Evolutionary conservation across 2,113 vertebrate species (phyloP).

Genomic region (Apteryx owenii): DNA sequence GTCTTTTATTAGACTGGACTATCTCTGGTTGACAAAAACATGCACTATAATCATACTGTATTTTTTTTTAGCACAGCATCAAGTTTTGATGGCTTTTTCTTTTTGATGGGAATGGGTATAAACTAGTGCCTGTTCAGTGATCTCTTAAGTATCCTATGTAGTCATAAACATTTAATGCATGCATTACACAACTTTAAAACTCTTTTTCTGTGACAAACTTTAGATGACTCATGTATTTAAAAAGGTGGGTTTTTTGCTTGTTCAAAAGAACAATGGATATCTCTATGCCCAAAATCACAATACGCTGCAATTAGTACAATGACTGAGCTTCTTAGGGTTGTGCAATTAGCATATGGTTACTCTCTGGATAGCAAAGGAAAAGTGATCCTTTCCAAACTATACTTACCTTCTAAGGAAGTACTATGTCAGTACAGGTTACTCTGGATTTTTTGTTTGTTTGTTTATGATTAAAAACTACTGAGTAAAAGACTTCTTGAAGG

Average conservation of each 20-base stretch:
- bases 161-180: background rate
- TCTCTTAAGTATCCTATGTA: background rate
- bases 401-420: background rate
- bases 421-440: background rate
- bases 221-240: background rate
- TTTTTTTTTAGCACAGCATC: background rate
- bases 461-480: background rate
- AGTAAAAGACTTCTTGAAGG: background rate
- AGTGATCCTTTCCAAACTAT: background rate
- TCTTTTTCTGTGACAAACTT: background rate
- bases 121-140: background rate
- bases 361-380: background rate
- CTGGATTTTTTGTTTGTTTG: background rate
- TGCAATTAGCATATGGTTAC: background rate
- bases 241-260: background rate
- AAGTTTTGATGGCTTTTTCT: background rate
- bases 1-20: background rate
- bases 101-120: background rate
- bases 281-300: background rate
- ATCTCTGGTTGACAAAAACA: background rate
- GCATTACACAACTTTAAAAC: background rate
- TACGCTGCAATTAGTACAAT: background rate
- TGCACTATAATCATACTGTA: fast-evolving
- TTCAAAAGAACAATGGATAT: background rate
- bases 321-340: background rate